A percentile compares a stretch with the other conserved stretches of the same genome.
These are phyloP conservation scores for Thamnophis sirtalis DNA, from an alignment of 2,113 vertebrate species.

Conservation along the genomic window DNA sequence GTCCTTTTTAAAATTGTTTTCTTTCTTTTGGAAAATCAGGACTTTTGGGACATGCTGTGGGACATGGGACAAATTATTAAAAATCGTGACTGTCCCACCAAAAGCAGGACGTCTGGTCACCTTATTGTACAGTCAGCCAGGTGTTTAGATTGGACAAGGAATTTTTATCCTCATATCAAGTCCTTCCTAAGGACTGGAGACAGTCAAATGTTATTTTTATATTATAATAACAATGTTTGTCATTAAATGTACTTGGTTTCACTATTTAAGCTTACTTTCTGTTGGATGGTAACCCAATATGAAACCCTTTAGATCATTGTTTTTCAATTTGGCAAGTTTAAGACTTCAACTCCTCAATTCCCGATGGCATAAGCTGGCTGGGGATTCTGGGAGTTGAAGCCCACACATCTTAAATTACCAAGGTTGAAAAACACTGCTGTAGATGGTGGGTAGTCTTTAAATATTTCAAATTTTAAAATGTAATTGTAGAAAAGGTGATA, in stretches of 20 bases:
- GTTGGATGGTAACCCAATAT: not conserved
- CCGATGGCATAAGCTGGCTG: not conserved
- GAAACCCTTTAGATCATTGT: not conserved
- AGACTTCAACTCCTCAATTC: not conserved
- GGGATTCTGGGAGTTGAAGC: not conserved
- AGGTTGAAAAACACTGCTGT: not conserved
- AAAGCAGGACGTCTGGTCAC: too few species aligned
- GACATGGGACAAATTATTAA: too few species aligned
- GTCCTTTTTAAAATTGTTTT: too few species aligned
- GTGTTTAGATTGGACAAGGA: not conserved
- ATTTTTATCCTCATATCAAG: not conserved
- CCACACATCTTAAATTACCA: not conserved
- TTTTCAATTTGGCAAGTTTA: not conserved
- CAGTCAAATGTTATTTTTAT: not conserved
- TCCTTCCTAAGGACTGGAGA: not conserved
- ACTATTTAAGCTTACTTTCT: not conserved
- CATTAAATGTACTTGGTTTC: not conserved
- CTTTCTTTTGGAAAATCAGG: too few species aligned
- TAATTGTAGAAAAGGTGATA: not conserved
- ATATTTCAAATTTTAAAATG: not conserved
- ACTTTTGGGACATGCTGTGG: too few species aligned
- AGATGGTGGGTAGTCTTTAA: not conserved
- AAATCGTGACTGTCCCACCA: too few species aligned
- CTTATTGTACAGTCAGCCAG: not conserved
- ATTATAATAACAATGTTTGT: not conserved